phyloP scores from a whole-genome alignment of 2,888 invertebrate genomes.

The Seladonia tumulorum region DNA sequence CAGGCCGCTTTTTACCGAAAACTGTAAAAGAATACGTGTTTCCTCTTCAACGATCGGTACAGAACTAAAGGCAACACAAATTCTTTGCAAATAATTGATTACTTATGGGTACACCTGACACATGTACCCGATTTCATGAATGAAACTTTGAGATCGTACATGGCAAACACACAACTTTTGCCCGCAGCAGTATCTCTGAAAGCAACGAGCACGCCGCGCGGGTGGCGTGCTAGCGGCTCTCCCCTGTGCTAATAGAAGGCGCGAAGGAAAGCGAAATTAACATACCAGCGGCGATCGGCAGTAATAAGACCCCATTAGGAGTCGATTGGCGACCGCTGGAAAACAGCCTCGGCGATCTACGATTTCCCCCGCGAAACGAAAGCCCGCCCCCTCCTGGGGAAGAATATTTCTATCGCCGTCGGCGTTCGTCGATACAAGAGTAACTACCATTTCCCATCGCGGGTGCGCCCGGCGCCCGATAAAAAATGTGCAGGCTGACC shows the following conservation, averaged over 20 bases:
- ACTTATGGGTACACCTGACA: too few relatives aligned
- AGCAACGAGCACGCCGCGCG: not conserved
- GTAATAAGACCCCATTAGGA: conserved; percentile 2
- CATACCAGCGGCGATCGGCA: not conserved
- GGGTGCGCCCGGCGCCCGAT: conserved; percentile 69
- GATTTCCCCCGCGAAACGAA: conserved; percentile 21
- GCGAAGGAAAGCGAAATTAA: not conserved
- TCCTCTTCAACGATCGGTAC: too few relatives aligned
- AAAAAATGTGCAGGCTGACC: conserved; percentile 80
- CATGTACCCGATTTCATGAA: too few relatives aligned
- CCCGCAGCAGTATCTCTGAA: not conserved
- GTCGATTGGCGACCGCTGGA: not conserved
- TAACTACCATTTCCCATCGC: conserved; percentile 74
- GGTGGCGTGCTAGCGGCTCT: not conserved
- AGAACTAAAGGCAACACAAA: too few relatives aligned
- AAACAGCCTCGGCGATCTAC: conserved; percentile 20
- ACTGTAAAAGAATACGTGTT: too few relatives aligned
- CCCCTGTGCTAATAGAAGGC: not conserved
- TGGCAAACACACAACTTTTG: too few relatives aligned
- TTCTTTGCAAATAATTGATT: too few relatives aligned
- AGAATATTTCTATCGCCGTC: conserved; percentile 65
- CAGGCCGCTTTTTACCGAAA: too few relatives aligned
- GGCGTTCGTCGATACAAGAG: conserved; percentile 71
- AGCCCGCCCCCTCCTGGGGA: conserved; percentile 26
- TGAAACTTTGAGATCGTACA: too few relatives aligned